These are phyloP conservation scores for Stenurella melanura DNA, from an alignment of 2,888 invertebrate genomes.

Conservation along the genomic window DNA sequence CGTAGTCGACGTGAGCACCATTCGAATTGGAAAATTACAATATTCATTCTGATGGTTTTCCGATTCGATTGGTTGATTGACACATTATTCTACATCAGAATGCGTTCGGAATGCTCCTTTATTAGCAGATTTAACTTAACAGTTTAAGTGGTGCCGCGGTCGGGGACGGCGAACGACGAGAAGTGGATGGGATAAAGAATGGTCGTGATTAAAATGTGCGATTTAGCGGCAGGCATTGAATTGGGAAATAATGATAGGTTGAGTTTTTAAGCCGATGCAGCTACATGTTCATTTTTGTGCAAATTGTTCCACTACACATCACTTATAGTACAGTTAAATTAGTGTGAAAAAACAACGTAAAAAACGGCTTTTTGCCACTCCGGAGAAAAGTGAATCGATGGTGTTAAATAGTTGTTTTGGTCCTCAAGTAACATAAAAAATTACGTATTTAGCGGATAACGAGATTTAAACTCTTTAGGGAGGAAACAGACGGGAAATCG, in stretches of 20 bases:
- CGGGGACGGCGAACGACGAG: neutral
- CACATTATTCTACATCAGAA: conserved; percentile 64
- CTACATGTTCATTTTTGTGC: too few relatives aligned
- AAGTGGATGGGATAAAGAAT: neutral
- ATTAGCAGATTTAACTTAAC: conserved; percentile 44
- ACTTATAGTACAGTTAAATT: too few relatives aligned
- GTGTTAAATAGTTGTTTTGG: too few relatives aligned
- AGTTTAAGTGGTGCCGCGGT: neutral
- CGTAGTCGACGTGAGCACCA: conserved; percentile 58
- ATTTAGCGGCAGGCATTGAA: neutral
- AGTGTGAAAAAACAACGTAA: too few relatives aligned
- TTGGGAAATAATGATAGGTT: neutral
- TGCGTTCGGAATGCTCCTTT: conserved; percentile 53
- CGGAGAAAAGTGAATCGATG: too few relatives aligned
- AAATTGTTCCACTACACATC: too few relatives aligned
- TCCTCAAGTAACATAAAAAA: too few relatives aligned
- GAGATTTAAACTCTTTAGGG: too few relatives aligned
- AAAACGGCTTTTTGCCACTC: too few relatives aligned
- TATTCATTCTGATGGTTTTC: conserved; percentile 63
- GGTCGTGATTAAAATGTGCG: neutral
- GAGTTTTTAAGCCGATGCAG: too few relatives aligned
- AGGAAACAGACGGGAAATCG: too few relatives aligned
- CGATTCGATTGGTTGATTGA: conserved; percentile 62
- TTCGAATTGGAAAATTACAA: conserved; percentile 65
- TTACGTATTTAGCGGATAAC: too few relatives aligned